Evolutionary conservation across 2,113 vertebrate genomes (phyloP), one percentile per base, ranked within the genome.

Genomic region (Chloropsis cyanopogon): DNA sequence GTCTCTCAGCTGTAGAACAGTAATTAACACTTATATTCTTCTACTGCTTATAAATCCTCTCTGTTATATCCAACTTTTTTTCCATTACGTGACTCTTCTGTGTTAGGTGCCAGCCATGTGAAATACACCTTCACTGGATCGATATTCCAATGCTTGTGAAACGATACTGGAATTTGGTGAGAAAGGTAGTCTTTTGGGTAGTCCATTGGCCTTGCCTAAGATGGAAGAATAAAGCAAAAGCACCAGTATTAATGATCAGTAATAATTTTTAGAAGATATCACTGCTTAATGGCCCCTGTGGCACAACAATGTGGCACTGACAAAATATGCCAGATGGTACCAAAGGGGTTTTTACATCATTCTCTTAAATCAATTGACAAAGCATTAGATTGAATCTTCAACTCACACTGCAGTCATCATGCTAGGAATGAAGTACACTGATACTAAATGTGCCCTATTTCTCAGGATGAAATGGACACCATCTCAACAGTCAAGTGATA

Each of bases 71-170:
- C 82, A 83, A 19, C 94, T 69, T 92, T 93, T 73, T 96, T 90
- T 76, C 66, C 76, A 14, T 70, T 44, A 35, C 29, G 64, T 21
- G 77, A 59, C 72, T 98, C 98, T 46, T 98, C 97, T 19, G 97
- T 95, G 8, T 97, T 95, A 71, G 98, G 96, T 76, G 97, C 98
- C 80, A 99, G 95, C 99, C 99, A 99, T 2, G 98, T 98, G 96
- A 98, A 97, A 94, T 99, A 99, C 22, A 99, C 98, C 70, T 98
- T 98, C 29, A 99, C 88, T 2, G 99, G 99, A 94, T 99, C 98
- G 4, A 99, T 98, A 96, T 99, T 99, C 99, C 99, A 99, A 96
- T 99, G 99, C 96, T 99, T 99, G 96, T 99, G 99, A 96, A 99
- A 99, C 1, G 99, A 99, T 81, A 99, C 96, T n/a, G 99, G 99